Evolutionary conservation across 1,140 invertebrate genomes (phyloP).

Genomic region (Orius insidiosus): DNA sequence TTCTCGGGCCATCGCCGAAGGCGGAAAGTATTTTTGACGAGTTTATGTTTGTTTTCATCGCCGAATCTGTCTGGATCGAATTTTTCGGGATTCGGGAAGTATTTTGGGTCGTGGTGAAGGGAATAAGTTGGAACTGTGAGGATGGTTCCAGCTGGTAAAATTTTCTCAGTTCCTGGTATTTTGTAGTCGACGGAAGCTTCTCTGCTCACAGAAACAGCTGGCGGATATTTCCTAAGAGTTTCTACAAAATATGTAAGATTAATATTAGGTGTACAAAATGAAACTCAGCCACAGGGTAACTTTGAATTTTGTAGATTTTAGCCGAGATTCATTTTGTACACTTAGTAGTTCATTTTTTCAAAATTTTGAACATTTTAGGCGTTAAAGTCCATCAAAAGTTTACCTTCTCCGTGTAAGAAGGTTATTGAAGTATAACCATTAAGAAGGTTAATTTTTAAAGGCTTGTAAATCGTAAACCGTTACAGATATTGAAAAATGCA

Average conservation of each 20-base stretch:
- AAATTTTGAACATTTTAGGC: no score
- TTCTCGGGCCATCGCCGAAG: constrained; percentile 42
- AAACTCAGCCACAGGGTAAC: no score
- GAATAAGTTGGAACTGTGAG: constrained; percentile 25
- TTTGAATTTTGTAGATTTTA: no score
- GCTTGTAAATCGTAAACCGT: no score
- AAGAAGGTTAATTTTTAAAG: no score
- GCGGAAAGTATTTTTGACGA: constrained; percentile 26
- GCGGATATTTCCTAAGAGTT: constrained; percentile 35
- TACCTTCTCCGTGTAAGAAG: no score
- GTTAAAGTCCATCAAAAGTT: no score
- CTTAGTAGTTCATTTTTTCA: no score
- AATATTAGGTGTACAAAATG: no score
- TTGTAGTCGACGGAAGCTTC: constrained; percentile 28
- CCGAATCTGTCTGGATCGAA: constrained; percentile 26
- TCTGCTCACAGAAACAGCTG: constrained; percentile 27
- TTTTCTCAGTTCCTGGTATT: constrained; percentile 13
- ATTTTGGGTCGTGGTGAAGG: constrained; percentile 26
- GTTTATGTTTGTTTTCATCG: constrained; percentile 18
- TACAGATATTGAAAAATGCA: no score
- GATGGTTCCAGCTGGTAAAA: constrained; percentile 20
- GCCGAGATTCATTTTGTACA: no score
- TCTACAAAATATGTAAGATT: constrained; percentile 24
- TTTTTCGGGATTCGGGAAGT: constrained; percentile 24
- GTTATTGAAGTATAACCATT: no score